Percentiles rank a stretch among this genome's conserved stretches.
Evolutionary conservation across 2,797 vertebrate species (phyloP).

Genomic region (Heliangelus exortis): DNA sequence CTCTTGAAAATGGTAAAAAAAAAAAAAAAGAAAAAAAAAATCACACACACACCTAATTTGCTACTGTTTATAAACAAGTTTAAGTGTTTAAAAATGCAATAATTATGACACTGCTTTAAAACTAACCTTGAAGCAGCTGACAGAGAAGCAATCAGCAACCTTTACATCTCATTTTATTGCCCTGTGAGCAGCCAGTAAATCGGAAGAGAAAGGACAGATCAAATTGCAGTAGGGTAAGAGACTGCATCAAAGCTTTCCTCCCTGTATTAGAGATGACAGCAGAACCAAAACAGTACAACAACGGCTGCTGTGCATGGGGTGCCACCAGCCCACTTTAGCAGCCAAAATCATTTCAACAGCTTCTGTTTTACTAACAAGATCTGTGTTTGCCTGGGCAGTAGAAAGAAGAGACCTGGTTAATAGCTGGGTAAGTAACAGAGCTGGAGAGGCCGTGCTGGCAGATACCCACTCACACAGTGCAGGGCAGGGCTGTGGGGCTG

Average conservation of each 20-base stretch:
- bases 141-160: constrained; percentile 31
- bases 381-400: constrained; percentile 29
- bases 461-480: accelerated
- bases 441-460: not conserved
- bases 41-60: not conserved
- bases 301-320: constrained; percentile 59
- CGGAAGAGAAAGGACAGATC: constrained; percentile 58
- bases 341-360: constrained; percentile 72
- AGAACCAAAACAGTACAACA: constrained; percentile 66
- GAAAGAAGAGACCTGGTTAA: constrained; percentile 38
- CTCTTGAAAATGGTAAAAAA: constrained; percentile 30
- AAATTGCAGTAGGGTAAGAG: not conserved
- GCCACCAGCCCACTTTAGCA: constrained; percentile 66
- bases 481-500: not conserved
- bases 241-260: constrained; percentile 45
- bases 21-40: too few relatives aligned
- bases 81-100: constrained; percentile 52
- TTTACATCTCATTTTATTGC: constrained; percentile 31
- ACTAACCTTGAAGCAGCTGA: constrained; percentile 46
- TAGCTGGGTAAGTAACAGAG: constrained; percentile 10
- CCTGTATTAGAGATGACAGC: not conserved
- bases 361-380: constrained; percentile 60
- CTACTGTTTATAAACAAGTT: constrained; percentile 62
- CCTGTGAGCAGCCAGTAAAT: constrained; percentile 49
- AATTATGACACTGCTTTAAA: constrained; percentile 45